Evolutionary conservation across 2,888 invertebrate species (phyloP).

Genomic region (Dendrolimus houi): DNA sequence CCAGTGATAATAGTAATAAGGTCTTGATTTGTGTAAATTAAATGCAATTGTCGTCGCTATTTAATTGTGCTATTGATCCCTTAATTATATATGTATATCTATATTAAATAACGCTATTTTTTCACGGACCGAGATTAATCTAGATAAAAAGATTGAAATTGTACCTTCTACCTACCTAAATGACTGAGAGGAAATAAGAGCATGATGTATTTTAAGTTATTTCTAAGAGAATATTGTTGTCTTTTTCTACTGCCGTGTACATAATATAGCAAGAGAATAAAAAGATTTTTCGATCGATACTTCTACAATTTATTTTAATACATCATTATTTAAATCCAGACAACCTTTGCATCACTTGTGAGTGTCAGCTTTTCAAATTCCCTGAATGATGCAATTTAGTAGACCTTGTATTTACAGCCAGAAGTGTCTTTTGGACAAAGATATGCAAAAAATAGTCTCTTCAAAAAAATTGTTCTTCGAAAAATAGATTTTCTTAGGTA

Average conservation of each 20-base stretch:
- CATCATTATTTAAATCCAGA: too few species aligned
- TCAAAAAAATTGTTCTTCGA: too few species aligned
- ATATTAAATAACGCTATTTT: slow-evolving; percentile 56
- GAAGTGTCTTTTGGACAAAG: too few species aligned
- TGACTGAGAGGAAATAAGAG: slow-evolving; percentile 58
- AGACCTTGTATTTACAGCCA: too few species aligned
- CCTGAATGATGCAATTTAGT: too few species aligned
- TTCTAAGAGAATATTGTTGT: slow-evolving; percentile 59
- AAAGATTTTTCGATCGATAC: not conserved
- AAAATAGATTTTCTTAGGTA: too few species aligned
- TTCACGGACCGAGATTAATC: slow-evolving; percentile 45
- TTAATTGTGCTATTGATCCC: slow-evolving; percentile 51
- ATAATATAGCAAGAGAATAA: slow-evolving; percentile 38
- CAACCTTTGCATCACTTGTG: too few species aligned
- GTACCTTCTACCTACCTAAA: slow-evolving; percentile 44
- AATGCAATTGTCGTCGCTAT: slow-evolving; percentile 8
- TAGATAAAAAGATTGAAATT: slow-evolving; percentile 21
- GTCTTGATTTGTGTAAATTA: slow-evolving; percentile 23
- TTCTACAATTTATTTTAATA: too few species aligned
- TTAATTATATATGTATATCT: slow-evolving; percentile 35
- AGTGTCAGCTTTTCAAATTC: too few species aligned
- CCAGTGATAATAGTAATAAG: slow-evolving; percentile 74
- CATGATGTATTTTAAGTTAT: slow-evolving; percentile 64
- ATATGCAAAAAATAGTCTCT: too few species aligned
- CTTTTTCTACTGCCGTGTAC: slow-evolving; percentile 70